Percentiles rank a stretch among this genome's conserved stretches.
Conservation (phyloP, 2,888 invertebrate genomes). For the Punctoribates punctum region DNA sequence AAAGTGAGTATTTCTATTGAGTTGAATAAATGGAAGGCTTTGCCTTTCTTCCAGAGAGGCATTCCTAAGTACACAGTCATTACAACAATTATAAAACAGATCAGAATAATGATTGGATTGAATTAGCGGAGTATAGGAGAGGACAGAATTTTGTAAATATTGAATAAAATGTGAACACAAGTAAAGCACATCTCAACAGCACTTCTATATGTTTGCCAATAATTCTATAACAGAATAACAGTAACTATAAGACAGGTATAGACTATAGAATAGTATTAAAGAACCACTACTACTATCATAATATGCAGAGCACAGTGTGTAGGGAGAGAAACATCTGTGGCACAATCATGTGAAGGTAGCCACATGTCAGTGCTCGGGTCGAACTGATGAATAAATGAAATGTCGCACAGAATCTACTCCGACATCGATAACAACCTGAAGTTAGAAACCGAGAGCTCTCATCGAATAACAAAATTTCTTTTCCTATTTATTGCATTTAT, state of each 20-base stretch:
- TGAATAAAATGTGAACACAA: not conserved
- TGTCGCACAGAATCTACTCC: constrained; percentile 23
- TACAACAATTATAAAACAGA: not conserved
- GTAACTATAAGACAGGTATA: constrained; percentile 25
- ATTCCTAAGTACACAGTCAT: constrained; percentile 24
- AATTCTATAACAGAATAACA: not conserved
- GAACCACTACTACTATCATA: constrained; percentile 29
- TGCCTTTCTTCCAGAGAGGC: constrained; percentile 29
- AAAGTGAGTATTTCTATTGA: not conserved
- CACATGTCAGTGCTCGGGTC: constrained; percentile 24
- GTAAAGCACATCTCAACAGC: constrained; percentile 26
- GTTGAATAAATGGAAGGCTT: not conserved
- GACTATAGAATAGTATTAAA: constrained; percentile 7
- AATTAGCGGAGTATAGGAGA: not conserved
- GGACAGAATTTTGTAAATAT: not conserved
- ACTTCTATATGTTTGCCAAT: constrained; percentile 7
- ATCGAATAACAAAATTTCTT: constrained; percentile 23
- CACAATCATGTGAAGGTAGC: constrained; percentile 33
- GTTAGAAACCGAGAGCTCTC: constrained; percentile 12
- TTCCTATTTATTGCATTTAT: not conserved
- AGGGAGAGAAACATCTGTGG: constrained; percentile 25
- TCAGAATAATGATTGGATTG: too few species aligned
- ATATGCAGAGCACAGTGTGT: constrained; percentile 10
- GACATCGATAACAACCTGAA: constrained; percentile 11
- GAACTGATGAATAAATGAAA: constrained; percentile 34